These are phyloP conservation scores for Koerneria pararmatus DNA, from an alignment of 2,888 invertebrate species.

Conservation along the genomic window DNA sequence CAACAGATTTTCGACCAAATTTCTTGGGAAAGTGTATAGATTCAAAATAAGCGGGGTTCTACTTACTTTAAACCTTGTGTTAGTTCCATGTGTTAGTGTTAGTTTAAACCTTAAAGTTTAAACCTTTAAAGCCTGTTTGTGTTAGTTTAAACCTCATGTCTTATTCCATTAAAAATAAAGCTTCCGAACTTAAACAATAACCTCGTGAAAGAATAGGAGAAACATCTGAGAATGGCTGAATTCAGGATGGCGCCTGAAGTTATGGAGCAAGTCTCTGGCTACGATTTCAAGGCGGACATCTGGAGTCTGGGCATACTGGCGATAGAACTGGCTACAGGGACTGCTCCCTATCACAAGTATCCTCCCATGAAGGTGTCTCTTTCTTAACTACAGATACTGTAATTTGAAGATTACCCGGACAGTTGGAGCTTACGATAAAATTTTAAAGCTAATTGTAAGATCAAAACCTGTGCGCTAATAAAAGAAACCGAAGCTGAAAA, in stretches of 20 bases:
- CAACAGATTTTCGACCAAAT: no score
- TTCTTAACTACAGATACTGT: not conserved
- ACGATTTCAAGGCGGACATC: constrained; percentile 85
- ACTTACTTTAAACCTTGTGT: no score
- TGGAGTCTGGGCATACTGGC: constrained; percentile 94
- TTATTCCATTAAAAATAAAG: not conserved
- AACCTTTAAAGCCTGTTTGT: no score
- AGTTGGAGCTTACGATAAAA: not conserved
- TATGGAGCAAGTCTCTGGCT: constrained; percentile 87
- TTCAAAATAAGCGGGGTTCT: no score
- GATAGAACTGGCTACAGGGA: constrained; percentile 95
- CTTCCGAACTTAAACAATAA: constrained; percentile 1
- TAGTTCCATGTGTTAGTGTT: no score
- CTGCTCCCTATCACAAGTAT: constrained; percentile 96
- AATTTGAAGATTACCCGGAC: not conserved
- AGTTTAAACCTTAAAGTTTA: no score
- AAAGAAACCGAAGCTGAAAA: no score
- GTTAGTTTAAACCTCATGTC: not conserved
- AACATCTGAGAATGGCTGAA: constrained; percentile 15
- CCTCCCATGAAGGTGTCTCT: constrained; percentile 85
- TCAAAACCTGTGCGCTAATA: not conserved
- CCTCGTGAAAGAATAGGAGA: not conserved
- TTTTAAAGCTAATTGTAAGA: not conserved
- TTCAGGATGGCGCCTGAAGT: constrained; percentile 90
- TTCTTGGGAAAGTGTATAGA: no score